These are phyloP conservation scores for Pseudachorutes palmiensis DNA, from an alignment of 1,140 invertebrate genomes.

Conservation along the genomic window DNA sequence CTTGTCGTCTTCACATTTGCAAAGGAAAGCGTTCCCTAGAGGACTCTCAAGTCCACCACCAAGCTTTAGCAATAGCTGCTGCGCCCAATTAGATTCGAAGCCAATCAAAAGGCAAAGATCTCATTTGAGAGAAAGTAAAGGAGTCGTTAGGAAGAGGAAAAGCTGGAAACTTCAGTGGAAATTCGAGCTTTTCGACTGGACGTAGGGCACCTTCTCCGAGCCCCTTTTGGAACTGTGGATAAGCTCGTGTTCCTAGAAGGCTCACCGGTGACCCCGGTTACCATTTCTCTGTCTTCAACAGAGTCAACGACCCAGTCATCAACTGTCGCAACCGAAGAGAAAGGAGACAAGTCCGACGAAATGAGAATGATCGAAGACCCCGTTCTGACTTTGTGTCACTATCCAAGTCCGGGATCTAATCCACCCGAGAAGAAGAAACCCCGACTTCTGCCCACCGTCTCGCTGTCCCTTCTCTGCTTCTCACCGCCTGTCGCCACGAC, in stretches of 20 bases:
- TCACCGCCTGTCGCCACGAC: conserved; percentile 37
- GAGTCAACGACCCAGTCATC: conserved; percentile 29
- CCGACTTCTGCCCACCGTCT: conserved; percentile 36
- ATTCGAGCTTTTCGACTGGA: background rate
- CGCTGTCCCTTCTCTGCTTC: conserved; percentile 37
- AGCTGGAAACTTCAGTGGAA: background rate
- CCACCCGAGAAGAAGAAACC: conserved; percentile 37
- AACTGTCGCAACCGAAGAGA: conserved; percentile 25
- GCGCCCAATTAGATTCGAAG: too few species aligned
- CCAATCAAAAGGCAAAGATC: too few species aligned
- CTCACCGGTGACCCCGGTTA: conserved; percentile 27
- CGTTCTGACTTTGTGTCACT: conserved; percentile 39
- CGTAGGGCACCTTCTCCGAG: conserved; percentile 10
- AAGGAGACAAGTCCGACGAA: conserved; percentile 29
- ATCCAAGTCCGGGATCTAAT: conserved; percentile 37
- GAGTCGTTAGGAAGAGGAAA: background rate
- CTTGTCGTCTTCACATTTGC: too few species aligned
- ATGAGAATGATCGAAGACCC: conserved; percentile 40
- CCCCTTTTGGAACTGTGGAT: conserved; percentile 34
- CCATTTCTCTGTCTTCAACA: conserved; percentile 34
- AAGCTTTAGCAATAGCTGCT: too few species aligned
- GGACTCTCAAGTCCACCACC: too few species aligned
- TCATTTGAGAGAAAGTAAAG: background rate
- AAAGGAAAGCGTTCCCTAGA: too few species aligned
- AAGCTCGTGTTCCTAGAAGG: conserved; percentile 25